These are phyloP conservation scores for Phaetusa simplex DNA, from an alignment of 2,113 vertebrate species.

Conservation along the genomic window DNA sequence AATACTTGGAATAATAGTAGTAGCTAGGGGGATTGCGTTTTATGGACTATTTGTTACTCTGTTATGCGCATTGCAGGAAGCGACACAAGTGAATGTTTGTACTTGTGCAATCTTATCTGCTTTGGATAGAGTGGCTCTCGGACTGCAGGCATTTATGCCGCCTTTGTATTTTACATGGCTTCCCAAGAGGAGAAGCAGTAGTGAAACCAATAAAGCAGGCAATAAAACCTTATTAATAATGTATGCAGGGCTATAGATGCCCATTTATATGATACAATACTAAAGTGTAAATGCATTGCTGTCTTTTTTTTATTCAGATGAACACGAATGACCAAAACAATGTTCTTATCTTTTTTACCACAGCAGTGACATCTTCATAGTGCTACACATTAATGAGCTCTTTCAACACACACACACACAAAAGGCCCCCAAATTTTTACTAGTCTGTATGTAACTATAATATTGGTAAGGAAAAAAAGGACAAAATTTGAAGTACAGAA, in stretches of 20 bases:
- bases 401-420: not conserved
- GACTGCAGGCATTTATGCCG: conserved; percentile 35
- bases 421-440: not conserved
- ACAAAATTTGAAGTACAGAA: not conserved
- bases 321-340: conserved; percentile 54
- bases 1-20: conserved; percentile 5
- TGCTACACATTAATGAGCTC: not conserved
- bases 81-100: conserved; percentile 41
- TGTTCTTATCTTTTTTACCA: conserved; percentile 6
- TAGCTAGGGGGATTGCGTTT: not conserved
- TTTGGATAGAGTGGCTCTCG: conserved; percentile 23
- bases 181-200: conserved; percentile 71
- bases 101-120: conserved; percentile 68
- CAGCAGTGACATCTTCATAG: not conserved
- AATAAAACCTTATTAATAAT: conserved; percentile 78
- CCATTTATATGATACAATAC: conserved; percentile 72
- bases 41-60: conserved; percentile 61
- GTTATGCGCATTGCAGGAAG: conserved; percentile 52
- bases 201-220: conserved; percentile 76
- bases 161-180: conserved; percentile 62
- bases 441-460: not conserved
- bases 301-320: not conserved
- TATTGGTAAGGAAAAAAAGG: not conserved
- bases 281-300: conserved; percentile 48
- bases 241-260: conserved; percentile 69